Conservation (phyloP, 1,140 invertebrate species). For the Diachasma alloeum region DNA sequence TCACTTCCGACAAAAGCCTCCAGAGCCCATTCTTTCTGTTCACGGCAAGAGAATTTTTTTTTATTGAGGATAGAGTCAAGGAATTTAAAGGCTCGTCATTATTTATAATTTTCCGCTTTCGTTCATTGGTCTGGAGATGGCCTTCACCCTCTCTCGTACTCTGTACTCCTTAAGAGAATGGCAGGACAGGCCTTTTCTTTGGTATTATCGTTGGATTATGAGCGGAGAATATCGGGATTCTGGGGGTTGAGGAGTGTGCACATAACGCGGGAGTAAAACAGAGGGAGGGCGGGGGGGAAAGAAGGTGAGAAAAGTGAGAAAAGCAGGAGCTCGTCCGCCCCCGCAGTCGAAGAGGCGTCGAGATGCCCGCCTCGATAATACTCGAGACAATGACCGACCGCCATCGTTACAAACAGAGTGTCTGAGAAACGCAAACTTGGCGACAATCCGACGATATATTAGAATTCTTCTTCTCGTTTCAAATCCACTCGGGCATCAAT, state of each 20-base stretch:
- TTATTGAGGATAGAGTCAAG: not conserved
- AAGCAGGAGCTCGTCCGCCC: conserved; percentile 42
- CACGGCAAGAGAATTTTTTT: not conserved
- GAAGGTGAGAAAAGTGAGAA: not conserved
- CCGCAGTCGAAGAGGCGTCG: conserved; percentile 42
- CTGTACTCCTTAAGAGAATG: conserved; percentile 47
- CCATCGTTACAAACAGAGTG: conserved; percentile 32
- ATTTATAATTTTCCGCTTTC: conserved; percentile 62
- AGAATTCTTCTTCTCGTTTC: not conserved
- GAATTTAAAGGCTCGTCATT: conserved; percentile 42
- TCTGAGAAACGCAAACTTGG: not conserved
- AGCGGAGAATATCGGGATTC: not conserved
- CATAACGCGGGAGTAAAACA: not conserved
- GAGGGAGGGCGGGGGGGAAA: not conserved
- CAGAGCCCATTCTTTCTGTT: not conserved
- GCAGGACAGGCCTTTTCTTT: conserved; percentile 28
- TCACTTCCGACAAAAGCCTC: not conserved
- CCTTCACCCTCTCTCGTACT: not conserved
- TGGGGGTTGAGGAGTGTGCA: not conserved
- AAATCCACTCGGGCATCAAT: conserved; percentile 32
- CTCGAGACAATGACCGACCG: conserved; percentile 52
- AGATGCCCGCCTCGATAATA: conserved; percentile 51
- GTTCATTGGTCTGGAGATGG: not conserved
- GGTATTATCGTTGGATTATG: conserved; percentile 4
- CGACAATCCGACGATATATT: not conserved